Conservation (phyloP, 2,113 vertebrate genomes). For the Nipponia nippon region DNA sequence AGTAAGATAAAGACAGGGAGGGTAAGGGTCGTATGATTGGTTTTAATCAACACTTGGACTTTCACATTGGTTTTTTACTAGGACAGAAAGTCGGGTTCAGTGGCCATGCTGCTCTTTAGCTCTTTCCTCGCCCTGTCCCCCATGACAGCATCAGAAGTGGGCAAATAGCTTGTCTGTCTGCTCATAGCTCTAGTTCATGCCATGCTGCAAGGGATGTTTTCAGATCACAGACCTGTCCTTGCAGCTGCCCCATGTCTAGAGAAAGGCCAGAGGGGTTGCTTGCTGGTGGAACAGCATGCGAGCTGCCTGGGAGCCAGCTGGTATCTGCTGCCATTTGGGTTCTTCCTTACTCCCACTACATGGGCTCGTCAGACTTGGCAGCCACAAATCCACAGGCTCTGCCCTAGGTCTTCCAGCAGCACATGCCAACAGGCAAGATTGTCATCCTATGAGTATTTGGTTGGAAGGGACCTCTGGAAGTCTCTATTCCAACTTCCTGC, state of each 20-base stretch:
- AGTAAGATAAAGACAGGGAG: neutral
- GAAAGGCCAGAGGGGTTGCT: neutral
- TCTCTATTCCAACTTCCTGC: neutral
- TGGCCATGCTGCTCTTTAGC: neutral
- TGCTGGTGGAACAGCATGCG: neutral
- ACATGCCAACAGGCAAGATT: neutral
- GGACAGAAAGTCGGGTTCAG: neutral
- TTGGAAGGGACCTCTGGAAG: neutral
- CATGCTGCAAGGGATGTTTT: neutral
- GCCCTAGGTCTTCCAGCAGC: neutral
- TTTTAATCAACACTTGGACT: neutral
- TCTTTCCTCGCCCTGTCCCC: neutral
- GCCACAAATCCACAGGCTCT: neutral
- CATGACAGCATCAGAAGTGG: neutral
- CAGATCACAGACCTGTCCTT: neutral
- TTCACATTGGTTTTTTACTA: neutral
- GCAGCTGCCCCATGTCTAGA: neutral
- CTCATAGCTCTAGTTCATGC: neutral
- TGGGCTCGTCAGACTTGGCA: neutral
- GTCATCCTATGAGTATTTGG: neutral
- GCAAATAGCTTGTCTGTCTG: neutral
- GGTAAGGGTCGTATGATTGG: fast-evolving
- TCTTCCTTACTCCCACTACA: neutral
- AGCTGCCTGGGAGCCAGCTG: neutral
- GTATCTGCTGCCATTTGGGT: neutral